Evolutionary conservation across 2,113 vertebrate genomes (phyloP), one percentile per base, ranked within the genome.

Genomic region (Nycticryphes semicollaris): DNA sequence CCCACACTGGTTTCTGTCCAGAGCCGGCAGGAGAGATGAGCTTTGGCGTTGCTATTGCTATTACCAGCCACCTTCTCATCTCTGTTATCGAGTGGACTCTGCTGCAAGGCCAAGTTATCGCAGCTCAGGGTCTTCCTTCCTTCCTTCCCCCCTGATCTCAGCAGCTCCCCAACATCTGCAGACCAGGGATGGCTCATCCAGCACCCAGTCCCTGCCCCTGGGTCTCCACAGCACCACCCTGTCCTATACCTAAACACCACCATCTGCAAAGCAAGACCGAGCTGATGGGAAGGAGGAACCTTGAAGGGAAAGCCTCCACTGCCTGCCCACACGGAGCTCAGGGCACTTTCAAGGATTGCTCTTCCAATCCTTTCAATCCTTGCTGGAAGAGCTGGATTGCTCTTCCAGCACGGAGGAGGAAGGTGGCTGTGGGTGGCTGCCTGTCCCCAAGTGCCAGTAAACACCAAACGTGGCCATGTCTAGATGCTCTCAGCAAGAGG

Each of bases 271-370:
- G 25, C 43, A 12, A 28, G 68, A 27, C 2, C 0, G 4, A 8
- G 15, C 27, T 17, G 17, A 5, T n/a, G 57, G 64, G 68, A 73
- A 56, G 69, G 28, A 81, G 28, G 35, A 31, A 50, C 21, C 10
- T 13, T 3, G 2, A 60, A 45, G 68, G 64, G 70, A 59, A 59
- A 76, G 51, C 14, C 31, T 53, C n/a, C 35, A 21, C 3, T 16
- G 1, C n/a, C 39, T 43, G 5, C 23, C 14, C 0, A 0, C 4
- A 1, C 0, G 0, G 20, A 88, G 50, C 33, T 67, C 9, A 78
- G 68, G 37, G 70, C 69, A 79, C 70, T 69, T 53, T 35, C n/a
- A 28, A 50, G 87, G 70, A 56, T 7, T 11, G 14, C 19, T 86
- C 47, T 66, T 56, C 56, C 10, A 22, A n/a, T n/a, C n/a, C n/a